Base-by-base conservation (phyloP, 2,113 vertebrate species). In the Chlorocebus sabaeus region DNA sequence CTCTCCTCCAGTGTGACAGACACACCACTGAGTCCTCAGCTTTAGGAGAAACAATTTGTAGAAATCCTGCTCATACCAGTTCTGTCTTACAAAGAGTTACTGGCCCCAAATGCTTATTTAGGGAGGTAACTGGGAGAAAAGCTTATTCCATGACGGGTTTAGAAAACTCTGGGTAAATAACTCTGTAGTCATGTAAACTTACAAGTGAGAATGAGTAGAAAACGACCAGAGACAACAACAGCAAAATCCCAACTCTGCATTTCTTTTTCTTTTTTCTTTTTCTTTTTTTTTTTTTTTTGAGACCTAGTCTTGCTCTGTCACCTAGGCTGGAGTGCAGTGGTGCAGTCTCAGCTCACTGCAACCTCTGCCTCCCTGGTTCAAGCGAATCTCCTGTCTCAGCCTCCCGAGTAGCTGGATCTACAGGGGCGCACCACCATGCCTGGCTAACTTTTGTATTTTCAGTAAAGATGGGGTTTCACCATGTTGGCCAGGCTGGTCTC, bases 201-300 rank as follows among this genome's bases (percentile, higher is more conserved):
- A 27, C 98, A 99, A 40, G 98, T 99, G 59, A 99, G 98, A 96
- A 98, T 95, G 98, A 89, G 85, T 99, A 99, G 97, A 99, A 99
- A 96, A 98, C 80, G 30, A 98, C 98, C 96, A 99, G 98, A 5
- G 89, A 98, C 78, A 98, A 98, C 78, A 99, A 91, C 90, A 99
- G 97, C 8, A 98, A 88, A 32, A 99, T 81, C 90, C 99, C 99
- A 0, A 98, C 35, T 97, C 95, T 98, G 79, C 99, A 97, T 73
- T 98, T 99, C 93, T 96, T 55, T 55, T 55, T 20, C 18, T 20
- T 55, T 55, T 55, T 55, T 2, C 5, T 18, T 17, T 55, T 18
- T 55, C 6, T 5, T 14, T 16, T 50, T 16, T 50, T 57, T 59
- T 59, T 23, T 61, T 61, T 61, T 61, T 61, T 61, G 59, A 61